phyloP scores from a whole-genome alignment of 2,113 vertebrate genomes.

The Ceuthmochares aereus region DNA sequence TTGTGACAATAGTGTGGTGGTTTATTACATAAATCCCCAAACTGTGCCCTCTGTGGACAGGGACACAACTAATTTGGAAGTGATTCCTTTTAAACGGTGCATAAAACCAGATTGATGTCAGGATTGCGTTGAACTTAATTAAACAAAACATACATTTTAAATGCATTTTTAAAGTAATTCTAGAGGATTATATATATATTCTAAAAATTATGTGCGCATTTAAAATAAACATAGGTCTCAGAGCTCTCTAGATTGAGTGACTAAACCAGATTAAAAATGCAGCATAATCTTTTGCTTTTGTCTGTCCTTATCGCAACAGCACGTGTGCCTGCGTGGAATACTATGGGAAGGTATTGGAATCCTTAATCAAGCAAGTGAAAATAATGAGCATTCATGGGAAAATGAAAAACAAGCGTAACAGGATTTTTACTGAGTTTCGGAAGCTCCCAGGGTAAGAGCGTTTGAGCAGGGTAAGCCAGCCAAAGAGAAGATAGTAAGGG shows the following conservation, averaged over 20 bases:
- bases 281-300: background rate
- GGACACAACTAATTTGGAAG: background rate
- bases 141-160: background rate
- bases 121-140: background rate
- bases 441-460: slow-evolving; percentile 81
- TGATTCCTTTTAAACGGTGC: background rate
- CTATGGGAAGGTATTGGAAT: slow-evolving; percentile 90
- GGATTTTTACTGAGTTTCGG: slow-evolving; percentile 90
- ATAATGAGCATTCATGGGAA: slow-evolving; percentile 93
- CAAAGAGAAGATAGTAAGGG: background rate
- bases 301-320: slow-evolving; percentile 61
- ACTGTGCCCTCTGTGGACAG: background rate
- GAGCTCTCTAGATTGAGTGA: background rate
- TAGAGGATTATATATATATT: background rate
- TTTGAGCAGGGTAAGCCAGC: background rate
- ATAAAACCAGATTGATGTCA: background rate
- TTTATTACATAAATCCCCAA: background rate
- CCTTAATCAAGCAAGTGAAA: slow-evolving; percentile 81
- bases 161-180: background rate
- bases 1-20: background rate
- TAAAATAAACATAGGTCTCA: background rate
- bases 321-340: slow-evolving; percentile 96
- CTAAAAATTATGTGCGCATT: background rate
- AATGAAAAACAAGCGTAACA: slow-evolving; percentile 94
- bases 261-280: background rate